These are phyloP conservation scores for Diadromus collaris DNA, from an alignment of 2,888 invertebrate species.

Conservation along the genomic window DNA sequence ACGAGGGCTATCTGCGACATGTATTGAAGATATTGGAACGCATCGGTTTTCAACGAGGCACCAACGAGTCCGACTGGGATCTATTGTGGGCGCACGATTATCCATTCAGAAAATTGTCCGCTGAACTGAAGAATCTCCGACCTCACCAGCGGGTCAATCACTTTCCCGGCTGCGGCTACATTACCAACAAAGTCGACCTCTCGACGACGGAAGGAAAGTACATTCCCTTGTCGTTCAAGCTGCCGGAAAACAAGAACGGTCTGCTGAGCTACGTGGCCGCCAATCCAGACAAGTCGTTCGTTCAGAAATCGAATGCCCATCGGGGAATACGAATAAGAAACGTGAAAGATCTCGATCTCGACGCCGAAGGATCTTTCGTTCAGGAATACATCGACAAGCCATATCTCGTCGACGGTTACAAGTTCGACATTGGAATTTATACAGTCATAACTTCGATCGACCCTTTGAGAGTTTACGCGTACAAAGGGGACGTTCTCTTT, in stretches of 20 bases:
- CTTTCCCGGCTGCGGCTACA: conserved; percentile 95
- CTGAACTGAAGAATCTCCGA: conserved; percentile 83
- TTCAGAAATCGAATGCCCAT: conserved; percentile 96
- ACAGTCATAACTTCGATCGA: conserved; percentile 94
- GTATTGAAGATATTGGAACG: conserved; percentile 89
- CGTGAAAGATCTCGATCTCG: conserved; percentile 86
- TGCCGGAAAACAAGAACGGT: conserved; percentile 88
- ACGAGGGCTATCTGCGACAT: conserved; percentile 89
- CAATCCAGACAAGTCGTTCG: conserved; percentile 89
- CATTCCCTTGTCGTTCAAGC: conserved; percentile 93
- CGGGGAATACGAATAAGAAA: conserved; percentile 91
- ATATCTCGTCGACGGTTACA: conserved; percentile 94
- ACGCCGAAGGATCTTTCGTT: conserved; percentile 89
- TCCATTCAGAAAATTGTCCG: conserved; percentile 86
- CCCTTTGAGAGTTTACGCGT: conserved; percentile 94
- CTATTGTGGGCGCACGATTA: conserved; percentile 97
- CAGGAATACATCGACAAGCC: conserved; percentile 96
- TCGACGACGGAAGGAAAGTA: conserved; percentile 90
- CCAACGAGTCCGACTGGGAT: conserved; percentile 86
- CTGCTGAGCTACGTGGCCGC: conserved; percentile 86
- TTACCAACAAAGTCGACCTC: conserved; percentile 95
- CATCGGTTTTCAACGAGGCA: conserved; percentile 86
- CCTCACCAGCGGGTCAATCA: conserved; percentile 94
- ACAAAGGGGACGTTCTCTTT: conserved; percentile 94
- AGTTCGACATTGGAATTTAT: conserved; percentile 98